Evolutionary conservation across 2,113 vertebrate genomes (phyloP).

Genomic region (Pavo muticus): DNA sequence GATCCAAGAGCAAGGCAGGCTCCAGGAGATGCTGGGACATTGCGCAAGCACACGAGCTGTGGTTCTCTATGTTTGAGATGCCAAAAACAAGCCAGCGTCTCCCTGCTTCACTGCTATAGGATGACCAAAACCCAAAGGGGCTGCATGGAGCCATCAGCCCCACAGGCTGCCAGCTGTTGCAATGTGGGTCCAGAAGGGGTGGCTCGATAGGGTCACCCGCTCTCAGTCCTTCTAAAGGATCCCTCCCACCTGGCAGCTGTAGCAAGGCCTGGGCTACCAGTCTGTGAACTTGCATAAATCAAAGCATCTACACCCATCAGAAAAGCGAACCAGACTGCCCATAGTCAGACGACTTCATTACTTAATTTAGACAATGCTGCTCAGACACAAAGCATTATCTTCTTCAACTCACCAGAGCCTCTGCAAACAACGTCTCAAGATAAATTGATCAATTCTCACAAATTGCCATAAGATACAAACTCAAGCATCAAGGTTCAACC

Average conservation of each 20-base stretch:
- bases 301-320: not conserved
- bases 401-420: not conserved
- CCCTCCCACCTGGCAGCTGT: not conserved
- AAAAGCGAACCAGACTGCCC: not conserved
- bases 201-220: not conserved
- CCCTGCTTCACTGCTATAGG: not conserved
- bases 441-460: not conserved
- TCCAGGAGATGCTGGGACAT: not conserved
- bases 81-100: not conserved
- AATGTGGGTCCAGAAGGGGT: not conserved
- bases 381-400: not conserved
- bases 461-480: not conserved
- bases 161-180: not conserved
- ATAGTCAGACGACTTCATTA: not conserved
- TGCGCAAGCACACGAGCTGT: not conserved
- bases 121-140: not conserved
- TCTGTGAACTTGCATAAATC: not conserved
- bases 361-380: not conserved
- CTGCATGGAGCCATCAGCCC: fast-evolving
- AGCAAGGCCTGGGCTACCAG: not conserved
- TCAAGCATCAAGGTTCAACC: not conserved
- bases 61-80: not conserved
- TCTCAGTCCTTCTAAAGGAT: not conserved
- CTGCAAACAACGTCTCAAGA: not conserved
- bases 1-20: not conserved